phyloP scores from a whole-genome alignment of 2,888 invertebrate genomes.

The Melangyna quadrimaculata region DNA sequence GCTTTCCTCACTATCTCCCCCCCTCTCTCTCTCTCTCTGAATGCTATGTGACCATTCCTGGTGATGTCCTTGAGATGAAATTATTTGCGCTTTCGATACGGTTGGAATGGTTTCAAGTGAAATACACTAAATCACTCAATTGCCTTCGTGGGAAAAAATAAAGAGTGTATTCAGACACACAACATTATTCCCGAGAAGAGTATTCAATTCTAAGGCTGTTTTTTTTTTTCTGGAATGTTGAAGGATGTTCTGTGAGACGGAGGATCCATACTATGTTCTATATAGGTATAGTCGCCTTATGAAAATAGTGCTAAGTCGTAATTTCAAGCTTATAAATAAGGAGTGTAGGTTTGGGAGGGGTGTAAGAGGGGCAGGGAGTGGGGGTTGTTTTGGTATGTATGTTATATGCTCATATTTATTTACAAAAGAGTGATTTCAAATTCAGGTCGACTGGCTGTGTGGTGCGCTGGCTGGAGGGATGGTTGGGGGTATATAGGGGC shows the following conservation, averaged over 20 bases:
- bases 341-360: not conserved
- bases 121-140: constrained; percentile 65
- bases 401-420: constrained; percentile 63
- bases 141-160: constrained; percentile 26
- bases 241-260: constrained; percentile 47
- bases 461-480: not conserved
- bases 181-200: constrained; percentile 5
- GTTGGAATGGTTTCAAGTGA: constrained; percentile 26
- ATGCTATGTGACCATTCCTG: constrained; percentile 27
- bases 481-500: not conserved
- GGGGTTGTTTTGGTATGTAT: not conserved
- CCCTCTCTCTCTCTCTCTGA: not conserved
- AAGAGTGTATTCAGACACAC: constrained; percentile 22
- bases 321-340: constrained; percentile 17
- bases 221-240: constrained; percentile 49
- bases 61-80: constrained; percentile 41
- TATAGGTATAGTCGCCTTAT: constrained; percentile 31
- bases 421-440: constrained; percentile 68
- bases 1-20: not conserved
- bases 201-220: constrained; percentile 25
- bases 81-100: constrained; percentile 47
- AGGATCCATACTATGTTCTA: constrained; percentile 52
- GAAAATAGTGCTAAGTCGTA: constrained; percentile 65
- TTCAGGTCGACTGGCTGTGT: constrained; percentile 61
- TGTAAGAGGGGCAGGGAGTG: not conserved